These are phyloP conservation scores for Ictalurus punctatus DNA, from an alignment of 2,113 vertebrate species.

Conservation along the genomic window DNA sequence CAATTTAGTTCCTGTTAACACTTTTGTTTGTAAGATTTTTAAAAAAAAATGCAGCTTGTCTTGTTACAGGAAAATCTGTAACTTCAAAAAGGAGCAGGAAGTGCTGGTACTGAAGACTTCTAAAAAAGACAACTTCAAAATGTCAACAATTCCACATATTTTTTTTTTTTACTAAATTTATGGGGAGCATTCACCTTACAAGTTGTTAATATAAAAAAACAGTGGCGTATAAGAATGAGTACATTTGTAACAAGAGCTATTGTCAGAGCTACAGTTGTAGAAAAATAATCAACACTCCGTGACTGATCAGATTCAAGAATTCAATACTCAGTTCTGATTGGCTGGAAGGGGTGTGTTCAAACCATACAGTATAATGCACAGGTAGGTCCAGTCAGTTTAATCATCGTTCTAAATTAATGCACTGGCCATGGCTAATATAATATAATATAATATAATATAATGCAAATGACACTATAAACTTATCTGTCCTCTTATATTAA, in stretches of 20 bases:
- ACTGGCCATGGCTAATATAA: background rate
- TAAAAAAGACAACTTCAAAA: background rate
- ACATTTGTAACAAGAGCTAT: background rate
- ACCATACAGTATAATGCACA: too few species aligned
- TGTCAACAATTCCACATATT: background rate
- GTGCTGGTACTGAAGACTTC: background rate
- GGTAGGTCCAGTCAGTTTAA: too few species aligned
- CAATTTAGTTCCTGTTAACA: background rate
- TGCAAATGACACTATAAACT: background rate
- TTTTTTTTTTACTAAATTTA: background rate
- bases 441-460: background rate
- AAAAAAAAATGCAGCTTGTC: background rate
- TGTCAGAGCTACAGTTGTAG: background rate
- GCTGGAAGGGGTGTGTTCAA: too few species aligned
- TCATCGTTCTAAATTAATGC: too few species aligned
- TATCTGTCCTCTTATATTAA: background rate
- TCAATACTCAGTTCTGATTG: background rate
- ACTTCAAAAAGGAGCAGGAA: background rate
- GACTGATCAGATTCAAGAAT: background rate
- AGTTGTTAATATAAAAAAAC: background rate
- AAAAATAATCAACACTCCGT: background rate
- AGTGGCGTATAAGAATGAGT: background rate
- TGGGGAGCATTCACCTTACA: background rate
- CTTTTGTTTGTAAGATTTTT: background rate
- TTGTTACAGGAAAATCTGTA: background rate